phyloP scores from a whole-genome alignment of 2,888 invertebrate species.

The Acleris holmiana region DNA sequence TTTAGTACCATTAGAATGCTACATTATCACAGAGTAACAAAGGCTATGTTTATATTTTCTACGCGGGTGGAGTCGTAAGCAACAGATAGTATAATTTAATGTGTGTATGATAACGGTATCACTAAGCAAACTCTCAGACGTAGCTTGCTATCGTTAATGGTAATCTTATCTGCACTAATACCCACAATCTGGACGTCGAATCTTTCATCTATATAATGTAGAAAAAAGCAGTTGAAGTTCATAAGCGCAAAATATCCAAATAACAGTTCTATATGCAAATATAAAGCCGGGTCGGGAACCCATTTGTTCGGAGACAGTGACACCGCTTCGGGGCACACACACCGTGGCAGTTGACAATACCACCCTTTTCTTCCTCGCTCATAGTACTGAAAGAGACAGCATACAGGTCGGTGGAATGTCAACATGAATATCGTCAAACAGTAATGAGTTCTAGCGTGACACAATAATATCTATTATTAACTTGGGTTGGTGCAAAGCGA shows the following conservation, averaged over 20 bases:
- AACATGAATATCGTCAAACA: conserved; percentile 4
- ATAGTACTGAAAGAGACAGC: conserved; percentile 12
- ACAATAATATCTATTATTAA: conserved; percentile 31
- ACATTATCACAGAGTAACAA: too few relatives aligned
- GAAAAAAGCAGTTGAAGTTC: conserved; percentile 19
- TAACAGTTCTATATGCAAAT: conserved; percentile 37
- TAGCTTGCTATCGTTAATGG: conserved; percentile 3
- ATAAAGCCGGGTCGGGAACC: conserved; percentile 20
- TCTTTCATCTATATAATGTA: conserved; percentile 13
- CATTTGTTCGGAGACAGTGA: conserved; percentile 28
- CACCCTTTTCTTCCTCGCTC: neutral
- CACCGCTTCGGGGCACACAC: conserved; percentile 10
- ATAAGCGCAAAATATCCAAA: conserved; percentile 29
- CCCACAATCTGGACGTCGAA: conserved; percentile 2
- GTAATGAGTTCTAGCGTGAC: conserved; percentile 19
- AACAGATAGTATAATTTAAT: too few relatives aligned
- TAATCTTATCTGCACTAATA: conserved; percentile 15
- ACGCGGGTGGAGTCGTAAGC: too few relatives aligned
- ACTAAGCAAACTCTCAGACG: neutral
- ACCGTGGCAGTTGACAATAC: neutral
- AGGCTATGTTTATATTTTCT: too few relatives aligned
- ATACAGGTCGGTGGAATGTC: neutral
- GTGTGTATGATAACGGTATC: too few relatives aligned
- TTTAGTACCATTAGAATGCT: too few relatives aligned
- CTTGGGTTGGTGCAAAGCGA: conserved; percentile 15